Base-by-base conservation (phyloP, 2,797 vertebrate species). In the Triplophysa bombifrons region DNA sequence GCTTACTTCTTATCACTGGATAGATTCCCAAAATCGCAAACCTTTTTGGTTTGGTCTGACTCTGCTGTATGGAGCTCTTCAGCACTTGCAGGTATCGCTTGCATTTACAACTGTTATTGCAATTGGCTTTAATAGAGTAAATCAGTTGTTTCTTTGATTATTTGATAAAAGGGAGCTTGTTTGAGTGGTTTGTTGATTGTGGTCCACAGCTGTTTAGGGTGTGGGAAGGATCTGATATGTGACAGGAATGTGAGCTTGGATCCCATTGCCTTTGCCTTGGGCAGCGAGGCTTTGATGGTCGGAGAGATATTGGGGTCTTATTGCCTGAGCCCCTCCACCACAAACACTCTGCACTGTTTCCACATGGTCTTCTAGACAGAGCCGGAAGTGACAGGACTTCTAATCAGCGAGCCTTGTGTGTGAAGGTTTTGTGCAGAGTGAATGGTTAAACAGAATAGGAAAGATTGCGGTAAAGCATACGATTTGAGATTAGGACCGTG, bases 181-280 rank as follows among this genome's bases (percentile, higher is more conserved):
- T 68, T 72, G n/a, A 50, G 58, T 38, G 61, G 19, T 78, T 46
- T 41, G 66, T 58, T 67, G 61, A 68, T 75, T 61, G 46, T 63
- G 72, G 25, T 69, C 74, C 63, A 17, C 76, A 77, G 65, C 74
- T 84, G 82, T 41, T 81, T 73, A 80, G 55, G 80, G 76, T 85
- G 80, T 84, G 84, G 78, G 85, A 83, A 84, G 81, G 79, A 83
- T 83, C 83, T 86, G 82, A 85, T 86, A 86, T 83, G 76, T 82
- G 60, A 56, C 65, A 70, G 84, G 85, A 83, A 87, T 85, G 84
- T 81, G 78, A 79, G 78, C 74, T 83, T 85, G 85, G 84, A 82
- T 84, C 85, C 80, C 75, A 60, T 74, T 73, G 72, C 85, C 60
- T 80, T 85, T 81, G 84, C 80, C 72, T 81, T 78, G 80, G 77